Evolutionary conservation across 2,888 invertebrate genomes (phyloP), one percentile per base, ranked within the genome.

Genomic region (Nomada goodeniana): DNA sequence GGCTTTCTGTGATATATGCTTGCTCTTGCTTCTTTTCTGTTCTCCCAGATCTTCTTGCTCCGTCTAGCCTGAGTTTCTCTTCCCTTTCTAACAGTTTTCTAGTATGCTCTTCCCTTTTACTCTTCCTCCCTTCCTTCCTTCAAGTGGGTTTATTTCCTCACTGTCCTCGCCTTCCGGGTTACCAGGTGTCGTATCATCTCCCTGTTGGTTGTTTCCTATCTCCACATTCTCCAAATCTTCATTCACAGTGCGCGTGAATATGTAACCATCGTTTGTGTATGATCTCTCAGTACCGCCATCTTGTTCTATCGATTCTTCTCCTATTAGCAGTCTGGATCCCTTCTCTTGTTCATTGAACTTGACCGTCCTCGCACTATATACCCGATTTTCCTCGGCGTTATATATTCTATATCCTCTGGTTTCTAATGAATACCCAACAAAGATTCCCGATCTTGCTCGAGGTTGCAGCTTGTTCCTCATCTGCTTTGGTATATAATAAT

Each of bases 391-490:
- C n/a, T 64, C 70, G 0, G 52, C 15, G 13, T 76, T 23, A 36
- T 60, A 65, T 23, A 77, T 1, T 71, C 70, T 61, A 52, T 71
- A 77, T 11, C 26, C 68, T 13, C 59, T 64, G 29, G 10, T 36
- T 15, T 64, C 71, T 1, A 11, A 3, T 0, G 70, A 29, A 9
- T 77, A 77, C 0, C 71, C 76, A 13, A 70, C 52, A 20, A 77
- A 59, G 20, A 71, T 60, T 2, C 57, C 42, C 4, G 15, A 60
- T 42, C 15, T 67, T 13, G 52, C 59, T 15, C 15, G 36, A 0
- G 50, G 18, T 13, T 71, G 57, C 9, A 76, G 50, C 23, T 71
- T 71, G 1, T 36, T 18, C 4, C 65, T 26, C 20, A n/a, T 4
- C 0, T 1, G 18, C 1, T 52, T 77, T 2, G 20, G 20, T 44